Conservation (phyloP, 2,113 vertebrate species). For the Tor tambroides region DNA sequence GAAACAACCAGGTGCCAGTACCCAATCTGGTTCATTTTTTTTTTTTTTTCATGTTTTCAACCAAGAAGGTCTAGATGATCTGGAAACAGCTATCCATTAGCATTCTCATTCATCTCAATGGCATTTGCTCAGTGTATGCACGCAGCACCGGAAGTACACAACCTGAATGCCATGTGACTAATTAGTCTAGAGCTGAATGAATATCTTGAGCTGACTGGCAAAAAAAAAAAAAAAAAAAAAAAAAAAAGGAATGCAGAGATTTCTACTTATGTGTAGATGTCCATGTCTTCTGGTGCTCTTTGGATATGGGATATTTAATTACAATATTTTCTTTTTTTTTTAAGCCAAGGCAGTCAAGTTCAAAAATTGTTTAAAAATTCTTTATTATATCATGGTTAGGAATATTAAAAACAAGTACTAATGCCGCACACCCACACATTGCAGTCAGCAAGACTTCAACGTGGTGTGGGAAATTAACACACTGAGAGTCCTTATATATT, state of each 20-base stretch:
- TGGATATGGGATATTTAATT: too few relatives aligned
- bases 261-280: too few relatives aligned
- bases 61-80: neutral
- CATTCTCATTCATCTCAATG: neutral
- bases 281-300: too few relatives aligned
- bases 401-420: neutral
- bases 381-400: neutral
- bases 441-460: too few relatives aligned
- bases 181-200: neutral
- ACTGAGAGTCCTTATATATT: neutral
- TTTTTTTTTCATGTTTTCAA: neutral
- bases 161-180: neutral
- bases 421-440: neutral
- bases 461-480: neutral
- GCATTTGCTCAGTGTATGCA: neutral
- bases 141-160: neutral
- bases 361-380: neutral
- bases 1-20: too few relatives aligned
- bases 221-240: too few relatives aligned
- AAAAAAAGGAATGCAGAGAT: too few relatives aligned
- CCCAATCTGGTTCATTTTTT: too few relatives aligned
- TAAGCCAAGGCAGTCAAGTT: neutral
- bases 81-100: neutral
- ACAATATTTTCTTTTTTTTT: neutral
- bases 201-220: too few relatives aligned